Percentiles rank a stretch among this genome's conserved stretches.
phyloP scores from a whole-genome alignment of 1,140 invertebrate species.

The Listronotus oregonensis region DNA sequence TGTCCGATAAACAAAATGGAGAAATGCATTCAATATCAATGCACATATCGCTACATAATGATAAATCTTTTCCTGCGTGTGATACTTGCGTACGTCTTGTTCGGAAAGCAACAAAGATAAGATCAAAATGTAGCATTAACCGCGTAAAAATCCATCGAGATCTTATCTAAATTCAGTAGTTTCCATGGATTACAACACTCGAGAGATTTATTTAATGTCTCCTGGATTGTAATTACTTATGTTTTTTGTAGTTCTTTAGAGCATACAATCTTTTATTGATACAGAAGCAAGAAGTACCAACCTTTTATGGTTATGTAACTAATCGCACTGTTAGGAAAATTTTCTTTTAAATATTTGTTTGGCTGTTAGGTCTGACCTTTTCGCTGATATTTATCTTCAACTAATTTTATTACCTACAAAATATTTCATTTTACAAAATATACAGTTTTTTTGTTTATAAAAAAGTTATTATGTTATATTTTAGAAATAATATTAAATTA shows the following conservation, averaged over 20 bases:
- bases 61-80: conserved; percentile 34
- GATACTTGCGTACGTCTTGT: conserved; percentile 39
- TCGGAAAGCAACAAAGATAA: conserved; percentile 31
- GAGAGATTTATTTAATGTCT: conserved; percentile 32
- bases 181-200: conserved; percentile 36
- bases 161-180: conserved; percentile 39
- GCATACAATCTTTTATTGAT: conserved; percentile 22
- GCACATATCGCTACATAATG: conserved; percentile 28
- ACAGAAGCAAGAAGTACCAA: conserved; percentile 11
- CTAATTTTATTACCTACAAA: no score
- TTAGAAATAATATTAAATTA: no score
- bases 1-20: conserved; percentile 33
- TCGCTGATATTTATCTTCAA: no score
- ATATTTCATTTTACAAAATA: no score
- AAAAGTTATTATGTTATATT: no score
- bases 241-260: conserved; percentile 9
- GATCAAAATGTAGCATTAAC: conserved; percentile 39
- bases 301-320: background rate
- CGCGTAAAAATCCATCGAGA: conserved; percentile 37
- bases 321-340: conserved; percentile 7
- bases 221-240: conserved; percentile 35
- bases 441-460: no score
- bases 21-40: conserved; percentile 29
- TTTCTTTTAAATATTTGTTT: conserved; percentile 54
- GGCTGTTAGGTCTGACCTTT: no score